Evolutionary conservation across 2,888 invertebrate genomes (phyloP).

Genomic region (Perithous albicinctus): DNA sequence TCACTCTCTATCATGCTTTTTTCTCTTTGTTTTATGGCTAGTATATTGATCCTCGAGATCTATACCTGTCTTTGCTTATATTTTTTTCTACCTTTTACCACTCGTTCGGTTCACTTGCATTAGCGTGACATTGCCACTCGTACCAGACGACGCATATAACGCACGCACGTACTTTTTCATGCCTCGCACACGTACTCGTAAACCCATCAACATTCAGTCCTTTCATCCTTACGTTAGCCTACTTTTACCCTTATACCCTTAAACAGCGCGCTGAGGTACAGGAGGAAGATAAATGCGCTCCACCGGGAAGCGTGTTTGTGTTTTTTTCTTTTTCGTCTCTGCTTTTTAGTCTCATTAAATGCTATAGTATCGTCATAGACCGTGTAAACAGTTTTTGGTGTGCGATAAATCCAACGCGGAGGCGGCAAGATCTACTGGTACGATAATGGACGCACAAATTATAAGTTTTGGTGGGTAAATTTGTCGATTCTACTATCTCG

Average conservation of each 20-base stretch:
- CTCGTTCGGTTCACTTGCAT: conserved; percentile 3
- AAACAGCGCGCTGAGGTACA: conserved; percentile 52
- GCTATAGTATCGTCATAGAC: conserved; percentile 21
- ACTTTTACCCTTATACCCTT: conserved; percentile 63
- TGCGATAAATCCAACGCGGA: too few relatives aligned
- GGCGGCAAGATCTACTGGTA: not conserved
- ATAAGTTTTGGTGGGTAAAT: not conserved
- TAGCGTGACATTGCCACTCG: conserved; percentile 41
- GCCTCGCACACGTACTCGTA: conserved; percentile 34
- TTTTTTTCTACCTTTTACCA: conserved; percentile 5
- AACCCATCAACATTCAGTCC: conserved; percentile 54
- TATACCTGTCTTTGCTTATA: not conserved
- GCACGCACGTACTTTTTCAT: conserved; percentile 39
- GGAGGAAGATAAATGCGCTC: conserved; percentile 61
- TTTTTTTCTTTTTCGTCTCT: conserved; percentile 1
- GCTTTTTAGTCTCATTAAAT: conserved; percentile 14
- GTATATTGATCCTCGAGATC: conserved; percentile 19
- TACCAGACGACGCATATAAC: conserved; percentile 7
- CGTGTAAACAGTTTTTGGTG: conserved; percentile 26
- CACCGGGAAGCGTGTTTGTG: conserved; percentile 48
- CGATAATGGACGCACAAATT: not conserved
- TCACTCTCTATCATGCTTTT: not conserved
- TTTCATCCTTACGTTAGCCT: conserved; percentile 46
- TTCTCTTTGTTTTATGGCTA: not conserved
- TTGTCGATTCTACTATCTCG: not conserved